Base-by-base conservation (phyloP, 37 sponge, comb jelly and placozoan species). In the Hormiphora californensis region DNA sequence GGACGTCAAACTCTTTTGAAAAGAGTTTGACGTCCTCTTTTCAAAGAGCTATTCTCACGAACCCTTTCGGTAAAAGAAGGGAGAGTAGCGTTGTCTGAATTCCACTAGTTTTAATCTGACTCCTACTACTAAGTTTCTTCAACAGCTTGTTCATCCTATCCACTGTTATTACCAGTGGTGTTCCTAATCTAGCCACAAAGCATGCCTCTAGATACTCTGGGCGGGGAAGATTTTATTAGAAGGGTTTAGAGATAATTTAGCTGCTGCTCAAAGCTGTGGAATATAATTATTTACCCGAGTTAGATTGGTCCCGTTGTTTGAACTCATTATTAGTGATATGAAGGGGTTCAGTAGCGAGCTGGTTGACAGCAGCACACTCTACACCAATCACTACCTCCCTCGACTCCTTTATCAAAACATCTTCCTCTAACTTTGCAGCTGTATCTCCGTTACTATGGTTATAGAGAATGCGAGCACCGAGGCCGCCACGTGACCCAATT, bases 71-170 rank as follows among this genome's bases (percentile, higher is more conserved):
- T n/a, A n/a, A n/a, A n/a, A n/a, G n/a, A n/a, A n/a, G n/a, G n/a
- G n/a, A n/a, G n/a, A n/a, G n/a, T n/a, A n/a, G n/a, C n/a, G n/a
- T n/a, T 11, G 81, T 73, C 0, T 43, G 43, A 0, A 73, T 36
- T 8, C 17, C 35, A 43, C 43, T 46, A 8, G 7, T 12, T 19
- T 73, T 73, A 28, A 73, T 73, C 5, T 43, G 81, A 7, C 81
- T 73, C 46, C 43, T 73, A 30, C 43, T 73, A 23, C 81, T 46
- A 22, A 73, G 46, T 28, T 73, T 73, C 81, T 73, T 73, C 30
- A 73, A 46, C 19, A 73, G 46, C 1, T 43, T 3, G 81, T 73
- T 73, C 81, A 73, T 73, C 81, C 43, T 73, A 4, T n/a, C 35
- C 25, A 73, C 81, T 0, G 81, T 27, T 28, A 73, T 73, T 39